Conservation (phyloP, 2,113 vertebrate species). For the Pteropus alecto region DNA sequence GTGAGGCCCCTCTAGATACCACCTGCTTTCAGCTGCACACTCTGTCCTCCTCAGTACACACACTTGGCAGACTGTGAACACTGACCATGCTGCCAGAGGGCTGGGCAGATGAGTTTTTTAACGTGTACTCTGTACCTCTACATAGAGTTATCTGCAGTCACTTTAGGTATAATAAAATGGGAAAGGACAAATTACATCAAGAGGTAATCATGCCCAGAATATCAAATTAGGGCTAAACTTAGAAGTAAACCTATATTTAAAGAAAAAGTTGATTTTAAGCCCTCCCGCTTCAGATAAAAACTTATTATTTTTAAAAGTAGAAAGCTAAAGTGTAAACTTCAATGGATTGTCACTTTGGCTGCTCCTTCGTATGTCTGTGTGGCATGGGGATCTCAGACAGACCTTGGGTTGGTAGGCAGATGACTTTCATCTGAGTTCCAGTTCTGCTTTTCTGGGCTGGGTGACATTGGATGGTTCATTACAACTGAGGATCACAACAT, state of each 20-base stretch:
- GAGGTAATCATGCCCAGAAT: constrained; percentile 25
- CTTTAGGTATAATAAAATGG: neutral
- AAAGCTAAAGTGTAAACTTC: neutral
- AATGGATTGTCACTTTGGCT: neutral
- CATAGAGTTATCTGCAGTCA: neutral
- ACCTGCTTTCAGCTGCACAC: neutral
- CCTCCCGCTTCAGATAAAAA: constrained; percentile 3
- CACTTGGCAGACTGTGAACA: neutral
- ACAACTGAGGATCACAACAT: neutral
- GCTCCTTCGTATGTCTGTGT: neutral
- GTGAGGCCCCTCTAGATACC: neutral
- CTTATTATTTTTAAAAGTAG: constrained; percentile 18
- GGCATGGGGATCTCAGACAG: neutral
- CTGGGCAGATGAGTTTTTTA: neutral
- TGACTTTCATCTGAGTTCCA: neutral
- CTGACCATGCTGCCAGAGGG: neutral
- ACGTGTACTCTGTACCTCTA: neutral
- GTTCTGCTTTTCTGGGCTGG: neutral
- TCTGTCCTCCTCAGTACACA: neutral
- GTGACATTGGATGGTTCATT: neutral
- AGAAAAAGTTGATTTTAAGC: neutral
- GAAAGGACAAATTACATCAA: constrained; percentile 53
- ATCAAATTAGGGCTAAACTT: constrained; percentile 15
- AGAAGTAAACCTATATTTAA: constrained; percentile 14
- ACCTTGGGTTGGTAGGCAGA: no score